Base-by-base conservation (phyloP, 2,113 vertebrate species). In the Chrysochloris asiatica region DNA sequence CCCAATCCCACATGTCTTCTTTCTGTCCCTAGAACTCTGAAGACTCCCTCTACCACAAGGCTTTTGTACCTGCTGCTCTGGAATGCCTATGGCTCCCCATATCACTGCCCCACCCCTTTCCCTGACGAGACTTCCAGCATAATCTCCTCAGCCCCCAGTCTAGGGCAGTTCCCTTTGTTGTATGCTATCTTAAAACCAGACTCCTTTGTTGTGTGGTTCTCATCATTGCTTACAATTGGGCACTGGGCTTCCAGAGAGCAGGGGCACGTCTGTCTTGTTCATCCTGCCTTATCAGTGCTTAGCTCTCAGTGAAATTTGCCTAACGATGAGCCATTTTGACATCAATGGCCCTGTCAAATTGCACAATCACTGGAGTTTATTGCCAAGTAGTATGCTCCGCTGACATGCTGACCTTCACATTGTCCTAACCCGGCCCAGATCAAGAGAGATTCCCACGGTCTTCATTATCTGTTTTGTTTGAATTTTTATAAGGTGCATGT, bases 401-500 rank as follows among this genome's bases (percentile, higher is more conserved):
- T 6, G 38, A 56, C 30, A 19, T 8, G 45, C 41, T 0, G 3
- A 63, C 50, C 65, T 45, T 17, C 0, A 2, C 56, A n/a, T 13
- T 16, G 2, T 43, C 21, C 4, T 54, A 65, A 28, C 38, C 36
- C 1, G 2, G 7, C 41, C 30, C 71, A 47, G 84, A 30, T 28
- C 75, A 59, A 0, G 8, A 47, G 52, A 48, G 87, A 56, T 45
- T 19, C 41, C 22, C 69, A 33, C 22, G n/a, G 22, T 28, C 65
- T 52, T 36, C 59, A 38, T 63, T 26, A 8, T 73, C 77, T 71
- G 41, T 71, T 90, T 90, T 38, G 63, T 83, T 90, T 88, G 36
- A 79, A 71, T 76, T 92, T 91, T 88, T 90, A 77, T 83, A 65
- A 52, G 2, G 30, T 89, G 19, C 7, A 67, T 93, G 61, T 72